These are phyloP conservation scores for Hemicentrotus pulcherrimus DNA, from an alignment of 35 echinoderm and acorn worm genomes.

Conservation along the genomic window DNA sequence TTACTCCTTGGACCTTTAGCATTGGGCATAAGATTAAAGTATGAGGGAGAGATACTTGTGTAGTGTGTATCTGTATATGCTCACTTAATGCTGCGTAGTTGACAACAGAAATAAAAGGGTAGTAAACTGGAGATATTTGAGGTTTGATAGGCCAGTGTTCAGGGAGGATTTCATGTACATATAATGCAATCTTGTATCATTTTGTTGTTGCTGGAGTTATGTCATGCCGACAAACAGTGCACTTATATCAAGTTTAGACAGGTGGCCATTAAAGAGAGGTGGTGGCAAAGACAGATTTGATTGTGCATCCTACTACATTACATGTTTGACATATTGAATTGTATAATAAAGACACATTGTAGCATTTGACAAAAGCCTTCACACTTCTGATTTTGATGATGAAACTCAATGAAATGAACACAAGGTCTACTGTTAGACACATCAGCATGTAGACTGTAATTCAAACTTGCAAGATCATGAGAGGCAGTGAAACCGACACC, in stretches of 20 bases:
- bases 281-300: too few relatives aligned
- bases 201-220: not conserved
- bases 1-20: not conserved
- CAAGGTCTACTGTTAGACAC: too few relatives aligned
- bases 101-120: constrained; percentile 3
- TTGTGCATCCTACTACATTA: too few relatives aligned
- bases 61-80: constrained; percentile 39
- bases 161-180: not conserved
- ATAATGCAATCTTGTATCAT: not conserved
- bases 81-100: constrained; percentile 29
- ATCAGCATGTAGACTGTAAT: too few relatives aligned
- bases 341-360: too few relatives aligned
- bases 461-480: too few relatives aligned
- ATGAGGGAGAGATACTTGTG: not conserved
- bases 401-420: too few relatives aligned
- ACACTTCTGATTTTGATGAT: too few relatives aligned
- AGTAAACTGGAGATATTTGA: not conserved
- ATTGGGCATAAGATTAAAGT: not conserved
- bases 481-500: too few relatives aligned
- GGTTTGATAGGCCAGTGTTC: not conserved
- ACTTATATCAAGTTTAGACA: not conserved
- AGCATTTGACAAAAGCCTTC: too few relatives aligned
- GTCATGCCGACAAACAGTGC: not conserved
- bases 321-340: too few relatives aligned
- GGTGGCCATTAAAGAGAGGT: too few relatives aligned